Evolutionary conservation across 35 echinoderm and acorn worm genomes (phyloP).

Genomic region (Ophioderma brevispina): DNA sequence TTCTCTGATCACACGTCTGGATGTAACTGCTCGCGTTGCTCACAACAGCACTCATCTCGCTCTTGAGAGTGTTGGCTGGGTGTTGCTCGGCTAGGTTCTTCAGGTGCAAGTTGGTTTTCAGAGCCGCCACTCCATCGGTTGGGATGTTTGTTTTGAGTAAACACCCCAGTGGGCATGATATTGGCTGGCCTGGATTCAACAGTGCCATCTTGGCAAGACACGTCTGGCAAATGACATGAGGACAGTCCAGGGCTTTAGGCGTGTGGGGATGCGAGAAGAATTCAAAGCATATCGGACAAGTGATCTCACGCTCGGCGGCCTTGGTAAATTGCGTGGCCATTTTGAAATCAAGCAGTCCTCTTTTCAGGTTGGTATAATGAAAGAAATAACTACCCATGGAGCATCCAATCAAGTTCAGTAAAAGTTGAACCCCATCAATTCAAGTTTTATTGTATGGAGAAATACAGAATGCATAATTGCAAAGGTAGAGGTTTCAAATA

Average conservation of each 20-base stretch:
- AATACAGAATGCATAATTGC: no score
- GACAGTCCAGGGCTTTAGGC: neutral
- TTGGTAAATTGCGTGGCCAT: neutral
- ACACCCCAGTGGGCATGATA: neutral
- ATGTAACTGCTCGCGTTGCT: neutral
- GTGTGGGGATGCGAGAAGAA: neutral
- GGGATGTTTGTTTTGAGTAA: neutral
- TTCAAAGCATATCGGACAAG: neutral
- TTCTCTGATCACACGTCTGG: neutral
- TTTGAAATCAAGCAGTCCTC: no score
- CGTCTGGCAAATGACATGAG: neutral
- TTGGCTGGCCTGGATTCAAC: neutral
- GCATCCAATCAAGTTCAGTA: no score
- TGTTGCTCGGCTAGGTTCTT: constrained; percentile 1
- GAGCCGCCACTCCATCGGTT: neutral
- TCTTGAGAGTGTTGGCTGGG: neutral
- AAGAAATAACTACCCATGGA: no score
- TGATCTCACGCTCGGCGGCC: neutral
- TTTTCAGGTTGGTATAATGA: no score
- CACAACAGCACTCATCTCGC: neutral
- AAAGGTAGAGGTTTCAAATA: no score
- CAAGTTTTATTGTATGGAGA: no score
- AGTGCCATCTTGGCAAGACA: neutral
- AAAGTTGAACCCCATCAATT: no score
- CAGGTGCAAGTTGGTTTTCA: neutral